Percentiles rank a stretch among this genome's conserved stretches.
These are phyloP conservation scores for Zosterops borbonicus DNA, from an alignment of 2,113 vertebrate species.

Conservation along the genomic window DNA sequence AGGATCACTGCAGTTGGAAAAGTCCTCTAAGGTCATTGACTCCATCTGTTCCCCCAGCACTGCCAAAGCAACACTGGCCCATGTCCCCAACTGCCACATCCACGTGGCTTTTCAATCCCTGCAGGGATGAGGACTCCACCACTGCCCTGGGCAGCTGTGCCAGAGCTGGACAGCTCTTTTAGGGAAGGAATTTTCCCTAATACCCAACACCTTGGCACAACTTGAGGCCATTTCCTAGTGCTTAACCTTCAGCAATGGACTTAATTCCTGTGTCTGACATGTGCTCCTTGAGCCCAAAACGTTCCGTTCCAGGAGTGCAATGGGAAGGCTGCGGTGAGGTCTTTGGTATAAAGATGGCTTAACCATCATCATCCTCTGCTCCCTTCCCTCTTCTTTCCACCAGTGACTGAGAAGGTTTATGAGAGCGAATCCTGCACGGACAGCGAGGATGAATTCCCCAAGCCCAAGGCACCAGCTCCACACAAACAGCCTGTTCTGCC, in stretches of 20 bases:
- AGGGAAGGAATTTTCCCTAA: neutral
- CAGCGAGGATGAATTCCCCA: constrained; percentile 78
- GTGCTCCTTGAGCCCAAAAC: neutral
- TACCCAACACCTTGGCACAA: neutral
- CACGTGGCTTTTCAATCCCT: neutral
- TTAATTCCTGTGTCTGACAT: neutral
- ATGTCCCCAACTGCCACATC: neutral
- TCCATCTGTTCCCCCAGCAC: neutral
- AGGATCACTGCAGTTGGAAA: neutral
- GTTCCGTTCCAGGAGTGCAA: neutral
- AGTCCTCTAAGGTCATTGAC: neutral
- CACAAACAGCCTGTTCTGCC: constrained; percentile 39
- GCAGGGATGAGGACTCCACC: neutral
- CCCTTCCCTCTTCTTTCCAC: neutral
- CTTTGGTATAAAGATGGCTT: neutral
- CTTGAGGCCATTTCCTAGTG: neutral
- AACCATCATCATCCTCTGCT: neutral
- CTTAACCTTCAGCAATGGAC: neutral
- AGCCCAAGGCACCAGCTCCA: constrained; percentile 27
- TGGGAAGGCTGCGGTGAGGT: neutral
- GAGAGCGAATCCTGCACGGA: constrained; percentile 93
- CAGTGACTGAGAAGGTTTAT: constrained; percentile 93
- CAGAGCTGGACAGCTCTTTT: neutral
- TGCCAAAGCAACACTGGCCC: neutral
- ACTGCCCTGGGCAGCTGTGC: neutral